These are phyloP conservation scores for Albula glossodonta DNA, from an alignment of 2,113 vertebrate species.

Conservation along the genomic window DNA sequence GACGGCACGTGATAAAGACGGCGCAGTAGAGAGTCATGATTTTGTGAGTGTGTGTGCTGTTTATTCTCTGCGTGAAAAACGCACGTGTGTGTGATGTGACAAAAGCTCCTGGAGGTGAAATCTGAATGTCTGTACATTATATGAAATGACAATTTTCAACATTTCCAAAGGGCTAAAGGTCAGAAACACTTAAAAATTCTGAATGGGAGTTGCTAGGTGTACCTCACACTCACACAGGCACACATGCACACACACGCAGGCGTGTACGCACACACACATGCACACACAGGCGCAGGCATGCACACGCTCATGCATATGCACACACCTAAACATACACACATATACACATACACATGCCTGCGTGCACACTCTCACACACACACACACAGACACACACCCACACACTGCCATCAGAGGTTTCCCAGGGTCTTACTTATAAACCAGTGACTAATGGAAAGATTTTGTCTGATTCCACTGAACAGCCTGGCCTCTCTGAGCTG, in stretches of 20 bases:
- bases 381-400: constrained; percentile 8
- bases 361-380: no score
- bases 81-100: neutral
- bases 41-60: neutral
- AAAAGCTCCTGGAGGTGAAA: neutral
- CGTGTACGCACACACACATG: neutral
- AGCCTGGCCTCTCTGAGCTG: neutral
- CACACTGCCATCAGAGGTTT: neutral
- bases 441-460: neutral
- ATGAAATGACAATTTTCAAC: neutral
- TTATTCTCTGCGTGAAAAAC: neutral
- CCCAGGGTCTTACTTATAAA: neutral
- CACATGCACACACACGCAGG: neutral
- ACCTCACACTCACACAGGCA: neutral
- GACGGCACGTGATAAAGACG: neutral
- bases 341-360: neutral
- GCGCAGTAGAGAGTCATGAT: neutral
- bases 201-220: neutral
- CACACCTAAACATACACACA: neutral
- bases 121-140: neutral
- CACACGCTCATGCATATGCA: constrained; percentile 18
- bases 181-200: neutral
- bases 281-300: no score
- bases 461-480: neutral
- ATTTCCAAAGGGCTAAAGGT: neutral